Base-by-base conservation (phyloP, 2,113 vertebrate species). In the Carettochelys insculpta region DNA sequence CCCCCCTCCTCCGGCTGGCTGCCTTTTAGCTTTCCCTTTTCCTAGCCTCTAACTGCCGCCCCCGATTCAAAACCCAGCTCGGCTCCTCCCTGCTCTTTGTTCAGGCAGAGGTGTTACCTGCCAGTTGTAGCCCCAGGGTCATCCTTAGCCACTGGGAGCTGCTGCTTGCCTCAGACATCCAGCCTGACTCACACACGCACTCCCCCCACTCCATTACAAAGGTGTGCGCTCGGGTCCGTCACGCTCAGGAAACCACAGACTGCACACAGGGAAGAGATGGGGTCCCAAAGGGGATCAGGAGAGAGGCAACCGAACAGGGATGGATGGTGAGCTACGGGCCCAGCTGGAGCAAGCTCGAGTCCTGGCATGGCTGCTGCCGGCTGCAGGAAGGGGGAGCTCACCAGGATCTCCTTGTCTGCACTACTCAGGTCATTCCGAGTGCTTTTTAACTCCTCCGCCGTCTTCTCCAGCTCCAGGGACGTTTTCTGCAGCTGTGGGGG, bases 371-470 rank as follows among this genome's bases (percentile, higher is more conserved):
- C 76, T 75, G 82, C 88, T 91, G 82, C 80, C 88, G 68, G 22
- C 80, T 4, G 0, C 94, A 71, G 58, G 93, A 85, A 5, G 3
- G 83, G 43, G 56, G 52, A 79, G 92, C 97, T 98, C 94, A 99
- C 99, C 92, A 94, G 94, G 77, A 99, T 99, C 95, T 99, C 99
- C 94, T 98, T 98, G 96, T 99, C 99, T 2, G 99, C 98, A 51
- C 85, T 98, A 90, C 97, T 97, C 95, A 99, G 96, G 94, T 99
- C 99, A 16, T 98, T 98, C 95, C 99, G 98, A 53, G 99, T 96
- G 53, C 98, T 98, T 92, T 94, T 98, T 95, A 99, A 97, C 22
- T 99, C 99, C 34, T 98, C 98, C 80, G 97, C 98, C 45, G 96
- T 94, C 93, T 97, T 97, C 93, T 97, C 97, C 94, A 98, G 86